phyloP scores from a whole-genome alignment of 1,140 invertebrate genomes.

The Oscheius sp. region DNA sequence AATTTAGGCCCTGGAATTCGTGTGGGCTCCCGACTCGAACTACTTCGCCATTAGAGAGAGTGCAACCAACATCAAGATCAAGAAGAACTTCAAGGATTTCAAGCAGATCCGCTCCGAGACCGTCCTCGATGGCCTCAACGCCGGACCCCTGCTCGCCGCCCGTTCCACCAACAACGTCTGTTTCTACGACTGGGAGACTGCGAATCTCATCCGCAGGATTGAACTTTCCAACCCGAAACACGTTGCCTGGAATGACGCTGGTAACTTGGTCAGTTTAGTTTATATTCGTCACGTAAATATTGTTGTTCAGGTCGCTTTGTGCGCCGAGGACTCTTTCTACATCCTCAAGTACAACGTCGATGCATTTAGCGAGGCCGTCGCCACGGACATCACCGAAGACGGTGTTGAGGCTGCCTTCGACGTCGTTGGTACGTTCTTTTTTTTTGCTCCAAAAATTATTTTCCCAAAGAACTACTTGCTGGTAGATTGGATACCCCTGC shows the following conservation, averaged over 20 bases:
- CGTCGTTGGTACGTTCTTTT: constrained; percentile 65
- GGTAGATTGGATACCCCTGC: not conserved
- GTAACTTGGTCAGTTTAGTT: constrained; percentile 83
- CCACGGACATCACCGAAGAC: constrained; percentile 79
- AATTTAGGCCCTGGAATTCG: constrained; percentile 81
- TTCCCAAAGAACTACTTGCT: not conserved
- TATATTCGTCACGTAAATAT: too few relatives aligned
- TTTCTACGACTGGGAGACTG: constrained; percentile 95
- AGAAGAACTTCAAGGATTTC: constrained; percentile 87
- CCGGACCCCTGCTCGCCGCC: constrained; percentile 88
- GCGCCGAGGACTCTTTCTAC: constrained; percentile 92
- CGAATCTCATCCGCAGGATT: constrained; percentile 86
- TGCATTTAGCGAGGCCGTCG: constrained; percentile 73
- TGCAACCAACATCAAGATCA: constrained; percentile 83
- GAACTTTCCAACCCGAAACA: constrained; percentile 83
- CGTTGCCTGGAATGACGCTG: constrained; percentile 95
- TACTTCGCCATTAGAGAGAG: constrained; percentile 88
- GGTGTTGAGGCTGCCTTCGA: constrained; percentile 95
- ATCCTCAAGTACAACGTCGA: constrained; percentile 80
- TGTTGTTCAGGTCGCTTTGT: too few relatives aligned
- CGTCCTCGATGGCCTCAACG: constrained; percentile 76
- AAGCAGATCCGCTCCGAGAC: constrained; percentile 53
- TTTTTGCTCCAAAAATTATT: not conserved
- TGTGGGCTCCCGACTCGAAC: constrained; percentile 94
- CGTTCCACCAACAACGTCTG: constrained; percentile 85